Base-by-base conservation (phyloP, 2,888 invertebrate genomes). In the Thera britannica region DNA sequence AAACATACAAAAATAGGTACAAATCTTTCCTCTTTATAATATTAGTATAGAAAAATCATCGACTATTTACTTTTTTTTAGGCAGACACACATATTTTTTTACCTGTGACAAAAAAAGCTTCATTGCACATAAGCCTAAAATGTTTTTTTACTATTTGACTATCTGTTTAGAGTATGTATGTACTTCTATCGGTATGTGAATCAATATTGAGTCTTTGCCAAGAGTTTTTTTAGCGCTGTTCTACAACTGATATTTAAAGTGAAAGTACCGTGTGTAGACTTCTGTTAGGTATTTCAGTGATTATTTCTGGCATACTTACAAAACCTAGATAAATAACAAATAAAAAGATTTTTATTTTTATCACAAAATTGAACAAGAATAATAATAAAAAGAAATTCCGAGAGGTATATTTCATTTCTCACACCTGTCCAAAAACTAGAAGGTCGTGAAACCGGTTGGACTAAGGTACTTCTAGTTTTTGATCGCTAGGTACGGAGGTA, bases 391-490 rank as follows among this genome's bases (percentile, higher is more conserved):
- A 7, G 7, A 9, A 57, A 55, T 55, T 55, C 36, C 35, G 36
- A 55, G n/a, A 36, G 55, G 3, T 9, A 8, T 44, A 23, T 23
- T 23, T 38, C 38, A 41, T 41, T 59, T 62, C 55, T 4, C 41
- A 7, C 51, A 48, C 23, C 23, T 51, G 23, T 7, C 46, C 62
- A 62, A 64, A 67, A 67, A 61, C 64, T 56, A 66, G 72, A 68
- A 68, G 68, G 67, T 59, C 70, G 61, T 38, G 49, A 58, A 67
- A 65, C 72, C 68, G 72, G 68, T 65, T 59, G 44, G 41, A 1
- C 2, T 56, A 54, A 11, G 12, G 34, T 34, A 52, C 35, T 34
- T 61, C 12, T 8, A 46, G 3, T 6, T 46, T 1, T 46, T 46
- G 8, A 46, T 41, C 41, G 41, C 3, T 8, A 44, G 2, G 9